A percentile compares a stretch with the other conserved stretches of the same genome.
Conservation (phyloP, 2,888 invertebrate species). For the Tridacna crocea region DNA sequence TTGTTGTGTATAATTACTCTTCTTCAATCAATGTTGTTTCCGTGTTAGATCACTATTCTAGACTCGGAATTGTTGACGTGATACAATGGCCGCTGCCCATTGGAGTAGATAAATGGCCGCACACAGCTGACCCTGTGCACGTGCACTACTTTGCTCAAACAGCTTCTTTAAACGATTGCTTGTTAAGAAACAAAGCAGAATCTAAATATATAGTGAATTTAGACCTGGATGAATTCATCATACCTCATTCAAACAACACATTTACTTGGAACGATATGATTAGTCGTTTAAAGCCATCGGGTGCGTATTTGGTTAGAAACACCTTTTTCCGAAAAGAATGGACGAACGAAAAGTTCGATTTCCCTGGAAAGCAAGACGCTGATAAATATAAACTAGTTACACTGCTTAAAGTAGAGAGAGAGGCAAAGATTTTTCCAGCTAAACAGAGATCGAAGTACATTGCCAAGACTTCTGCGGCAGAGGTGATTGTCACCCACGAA, state of each 20-base stretch:
- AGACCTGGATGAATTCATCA: conserved; percentile 81
- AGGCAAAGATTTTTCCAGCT: background rate
- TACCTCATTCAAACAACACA: conserved; percentile 62
- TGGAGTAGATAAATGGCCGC: conserved; percentile 63
- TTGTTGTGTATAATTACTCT: conserved; percentile 78
- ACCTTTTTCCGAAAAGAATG: conserved; percentile 28
- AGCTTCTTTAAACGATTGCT: conserved; percentile 80
- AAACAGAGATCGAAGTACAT: conserved; percentile 20
- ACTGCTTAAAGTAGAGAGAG: conserved; percentile 13
- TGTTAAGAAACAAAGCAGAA: conserved; percentile 71
- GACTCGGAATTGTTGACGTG: conserved; percentile 66
- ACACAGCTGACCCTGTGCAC: conserved; percentile 38
- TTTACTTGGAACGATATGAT: conserved; percentile 27
- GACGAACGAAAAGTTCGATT: background rate
- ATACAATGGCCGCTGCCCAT: conserved; percentile 78
- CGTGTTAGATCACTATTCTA: conserved; percentile 70
- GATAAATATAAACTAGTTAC: conserved; percentile 19
- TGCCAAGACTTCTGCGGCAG: background rate
- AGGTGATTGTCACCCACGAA: background rate
- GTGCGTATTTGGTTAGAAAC: conserved; percentile 22
- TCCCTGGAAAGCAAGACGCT: conserved; percentile 8
- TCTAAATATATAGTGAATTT: conserved; percentile 74
- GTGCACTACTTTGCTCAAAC: conserved; percentile 81
- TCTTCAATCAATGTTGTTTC: conserved; percentile 67
- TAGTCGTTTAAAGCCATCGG: background rate